phyloP scores from a whole-genome alignment of 2,888 invertebrate genomes.

The Gryllus longicercus region DNA sequence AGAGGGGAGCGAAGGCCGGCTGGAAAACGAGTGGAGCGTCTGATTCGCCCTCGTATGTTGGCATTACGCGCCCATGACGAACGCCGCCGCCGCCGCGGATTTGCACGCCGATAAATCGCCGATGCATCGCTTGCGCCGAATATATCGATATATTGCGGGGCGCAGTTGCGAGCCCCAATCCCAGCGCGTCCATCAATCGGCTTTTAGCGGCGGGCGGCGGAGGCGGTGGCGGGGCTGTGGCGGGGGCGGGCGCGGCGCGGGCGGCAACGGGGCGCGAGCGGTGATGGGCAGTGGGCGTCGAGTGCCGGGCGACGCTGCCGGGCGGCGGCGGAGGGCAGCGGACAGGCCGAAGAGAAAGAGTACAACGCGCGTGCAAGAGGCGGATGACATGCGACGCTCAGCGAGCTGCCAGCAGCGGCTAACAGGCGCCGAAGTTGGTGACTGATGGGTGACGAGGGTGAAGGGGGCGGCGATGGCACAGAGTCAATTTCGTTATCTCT shows the following conservation, averaged over 20 bases:
- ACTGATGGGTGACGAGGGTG: no score
- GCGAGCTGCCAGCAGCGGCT: no score
- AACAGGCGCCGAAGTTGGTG: no score
- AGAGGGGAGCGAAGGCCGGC: no score
- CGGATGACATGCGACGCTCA: no score
- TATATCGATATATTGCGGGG: slow-evolving; percentile 17
- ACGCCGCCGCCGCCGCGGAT: slow-evolving; percentile 8
- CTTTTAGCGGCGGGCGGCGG: not conserved
- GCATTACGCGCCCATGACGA: not conserved
- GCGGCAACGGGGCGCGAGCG: not conserved
- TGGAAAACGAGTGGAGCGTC: not conserved
- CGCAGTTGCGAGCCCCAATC: slow-evolving; percentile 17
- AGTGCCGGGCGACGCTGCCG: not conserved
- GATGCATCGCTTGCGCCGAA: slow-evolving; percentile 10
- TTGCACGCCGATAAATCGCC: slow-evolving; percentile 17
- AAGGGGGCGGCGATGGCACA: no score
- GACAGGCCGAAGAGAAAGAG: not conserved
- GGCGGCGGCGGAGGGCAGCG: not conserved
- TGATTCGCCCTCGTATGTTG: slow-evolving; percentile 2
- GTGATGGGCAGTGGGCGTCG: not conserved
- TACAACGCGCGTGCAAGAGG: no score
- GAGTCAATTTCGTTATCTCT: no score
- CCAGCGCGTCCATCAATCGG: slow-evolving; percentile 6
- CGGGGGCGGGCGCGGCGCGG: not conserved
- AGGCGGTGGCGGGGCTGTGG: not conserved